Evolutionary conservation across 2,797 vertebrate species (phyloP), one percentile per base, ranked within the genome.

Genomic region (Myotis findleyi): DNA sequence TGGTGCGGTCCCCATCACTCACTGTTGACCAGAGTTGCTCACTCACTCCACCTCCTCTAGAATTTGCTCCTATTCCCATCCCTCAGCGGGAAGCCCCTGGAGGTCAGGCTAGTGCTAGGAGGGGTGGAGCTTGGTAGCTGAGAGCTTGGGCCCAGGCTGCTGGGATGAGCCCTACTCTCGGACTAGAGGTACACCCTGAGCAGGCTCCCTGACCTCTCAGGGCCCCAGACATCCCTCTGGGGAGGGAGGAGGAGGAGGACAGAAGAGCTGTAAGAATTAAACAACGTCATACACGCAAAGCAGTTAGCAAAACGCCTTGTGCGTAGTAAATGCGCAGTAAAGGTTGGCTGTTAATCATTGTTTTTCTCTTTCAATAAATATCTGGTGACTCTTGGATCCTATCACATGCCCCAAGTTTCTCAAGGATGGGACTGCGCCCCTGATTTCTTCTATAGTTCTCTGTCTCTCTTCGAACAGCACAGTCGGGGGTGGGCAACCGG

Each of bases 111-210:
- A 36, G 44, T 49, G 21, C 76, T 30, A 0, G 10, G 14, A n/a
- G 55, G 53, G 59, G 25, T 2, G 8, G 47, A 30, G 51, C 38
- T 85, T 64, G 17, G 55, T 20, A 3, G 23, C 36, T 7, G 17
- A 4, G 36, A 53, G 14, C 0, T 0, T 10, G 33, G 73, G 62
- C 53, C 33, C 5, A 6, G 62, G 36, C 21, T 4, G 14, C 62
- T 25, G 18, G 33, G 44, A 27, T 33, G 85, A 49, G 13, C 47
- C 36, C 25, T 38, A 38, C 16, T 33, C 76, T 85, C 6, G 0
- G 62, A 36, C 73, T 33, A 30, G 51, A 36, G 2, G 0, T 3
- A 0, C 14, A 23, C 5, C 47, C 38, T 11, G 33, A 33, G 68
- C 16, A 33, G 11, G 89, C 53, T 38, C 53, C 18, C 4, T 41